A percentile compares a stretch with the other conserved stretches of the same genome.
These are phyloP conservation scores for Lepidotrigona ventralis DNA, from an alignment of 1,140 invertebrate species.

Conservation along the genomic window DNA sequence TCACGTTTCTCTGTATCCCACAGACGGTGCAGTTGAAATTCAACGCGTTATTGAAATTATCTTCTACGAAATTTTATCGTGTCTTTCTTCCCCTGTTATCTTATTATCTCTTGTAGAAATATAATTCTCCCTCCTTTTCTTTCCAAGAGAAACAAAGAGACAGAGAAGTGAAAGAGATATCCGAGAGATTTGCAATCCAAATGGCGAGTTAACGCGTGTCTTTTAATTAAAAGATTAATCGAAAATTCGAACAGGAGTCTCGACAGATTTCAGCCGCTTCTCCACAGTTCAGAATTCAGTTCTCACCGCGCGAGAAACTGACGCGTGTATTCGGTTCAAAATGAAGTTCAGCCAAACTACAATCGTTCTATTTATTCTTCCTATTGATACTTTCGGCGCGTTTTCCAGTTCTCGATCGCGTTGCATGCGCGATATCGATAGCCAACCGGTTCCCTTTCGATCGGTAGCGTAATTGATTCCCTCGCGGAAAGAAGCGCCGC, in stretches of 20 bases:
- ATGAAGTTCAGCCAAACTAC: not conserved
- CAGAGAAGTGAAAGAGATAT: not conserved
- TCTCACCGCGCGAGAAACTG: not conserved
- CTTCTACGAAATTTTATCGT: no score
- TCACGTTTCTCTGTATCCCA: not conserved
- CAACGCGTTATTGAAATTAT: not conserved
- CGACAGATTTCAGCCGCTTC: not conserved
- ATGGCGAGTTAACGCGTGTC: not conserved
- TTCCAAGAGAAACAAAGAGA: no score
- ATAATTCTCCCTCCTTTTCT: not conserved
- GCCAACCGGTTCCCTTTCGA: not conserved
- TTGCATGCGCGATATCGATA: not conserved
- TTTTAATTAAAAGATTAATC: not conserved
- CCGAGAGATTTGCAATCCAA: not conserved
- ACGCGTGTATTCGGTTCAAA: not conserved
- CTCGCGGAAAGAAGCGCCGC: not conserved
- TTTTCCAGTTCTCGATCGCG: not conserved
- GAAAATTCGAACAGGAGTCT: no score
- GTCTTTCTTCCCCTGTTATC: no score
- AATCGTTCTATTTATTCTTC: not conserved
- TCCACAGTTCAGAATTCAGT: not conserved
- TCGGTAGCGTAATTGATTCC: not conserved
- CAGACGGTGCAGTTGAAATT: not conserved
- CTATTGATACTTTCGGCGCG: slow-evolving; percentile 17
- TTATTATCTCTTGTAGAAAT: not conserved